Conservation (phyloP, 2,888 invertebrate genomes). For the Cataglyphis livida region DNA sequence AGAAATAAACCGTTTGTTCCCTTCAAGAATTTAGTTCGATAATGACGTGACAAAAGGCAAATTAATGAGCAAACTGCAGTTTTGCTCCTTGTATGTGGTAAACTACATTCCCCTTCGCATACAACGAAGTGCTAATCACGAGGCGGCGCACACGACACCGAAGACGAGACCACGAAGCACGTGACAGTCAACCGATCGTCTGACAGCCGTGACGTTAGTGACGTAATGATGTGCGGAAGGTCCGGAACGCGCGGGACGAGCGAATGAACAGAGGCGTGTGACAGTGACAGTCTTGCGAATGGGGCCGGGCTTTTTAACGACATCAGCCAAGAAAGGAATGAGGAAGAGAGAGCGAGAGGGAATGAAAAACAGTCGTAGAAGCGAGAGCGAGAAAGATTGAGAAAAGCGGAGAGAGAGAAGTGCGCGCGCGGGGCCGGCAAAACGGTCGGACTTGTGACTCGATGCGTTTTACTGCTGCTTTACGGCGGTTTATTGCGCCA, state of each 20-base stretch:
- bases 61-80: not conserved
- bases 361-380: not conserved
- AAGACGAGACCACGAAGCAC: slow-evolving; percentile 59
- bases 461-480: slow-evolving; percentile 86
- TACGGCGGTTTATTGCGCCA: slow-evolving; percentile 85
- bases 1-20: not conserved
- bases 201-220: slow-evolving; percentile 71
- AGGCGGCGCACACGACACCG: slow-evolving; percentile 8
- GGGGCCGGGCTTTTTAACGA: slow-evolving; percentile 83
- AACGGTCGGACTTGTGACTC: slow-evolving; percentile 85
- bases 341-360: slow-evolving; percentile 41
- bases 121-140: slow-evolving; percentile 29
- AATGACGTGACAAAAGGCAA: not conserved
- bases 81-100: not conserved
- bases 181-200: slow-evolving; percentile 69
- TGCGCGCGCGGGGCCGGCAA: slow-evolving; percentile 34
- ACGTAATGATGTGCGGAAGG: slow-evolving; percentile 75
- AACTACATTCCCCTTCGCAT: slow-evolving; percentile 3
- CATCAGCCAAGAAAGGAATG: slow-evolving; percentile 78
- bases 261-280: slow-evolving; percentile 55
- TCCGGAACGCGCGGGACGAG: slow-evolving; percentile 66
- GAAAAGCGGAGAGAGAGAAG: slow-evolving; percentile 48
- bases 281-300: slow-evolving; percentile 77
- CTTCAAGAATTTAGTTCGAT: not conserved
- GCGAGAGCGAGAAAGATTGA: slow-evolving; percentile 32